phyloP scores from a whole-genome alignment of 1,140 invertebrate species.

The Drosophila mayri region DNA sequence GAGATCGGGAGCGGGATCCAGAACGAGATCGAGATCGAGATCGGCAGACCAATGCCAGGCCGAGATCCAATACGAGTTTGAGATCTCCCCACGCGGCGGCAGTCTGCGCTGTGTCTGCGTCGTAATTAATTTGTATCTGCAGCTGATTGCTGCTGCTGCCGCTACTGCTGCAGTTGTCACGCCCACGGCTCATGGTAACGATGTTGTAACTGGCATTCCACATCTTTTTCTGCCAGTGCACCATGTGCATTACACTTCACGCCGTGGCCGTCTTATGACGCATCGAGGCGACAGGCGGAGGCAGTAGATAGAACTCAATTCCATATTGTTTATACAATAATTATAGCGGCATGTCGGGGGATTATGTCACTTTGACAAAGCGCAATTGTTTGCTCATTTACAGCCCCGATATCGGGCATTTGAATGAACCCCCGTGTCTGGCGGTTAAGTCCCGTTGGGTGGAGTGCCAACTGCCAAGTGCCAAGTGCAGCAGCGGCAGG shows the following conservation, averaged over 20 bases:
- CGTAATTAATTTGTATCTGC: constrained; percentile 70
- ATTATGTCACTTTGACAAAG: constrained; percentile 73
- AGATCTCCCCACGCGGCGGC: constrained; percentile 59
- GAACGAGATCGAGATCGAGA: constrained; percentile 28
- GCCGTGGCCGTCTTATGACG: constrained; percentile 25
- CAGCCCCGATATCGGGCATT: constrained; percentile 51
- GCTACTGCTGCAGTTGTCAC: constrained; percentile 17
- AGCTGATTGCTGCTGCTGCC: constrained; percentile 27
- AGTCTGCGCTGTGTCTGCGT: constrained; percentile 57
- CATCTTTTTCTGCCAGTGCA: neutral
- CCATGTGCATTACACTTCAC: constrained; percentile 15
- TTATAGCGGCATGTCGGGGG: constrained; percentile 45
- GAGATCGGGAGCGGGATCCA: constrained; percentile 5
- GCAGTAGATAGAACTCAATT: constrained; percentile 45
- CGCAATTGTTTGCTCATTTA: constrained; percentile 64
- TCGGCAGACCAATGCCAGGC: constrained; percentile 34
- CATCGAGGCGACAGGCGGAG: constrained; percentile 7
- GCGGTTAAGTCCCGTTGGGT: neutral
- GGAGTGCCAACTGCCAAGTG: constrained; percentile 36
- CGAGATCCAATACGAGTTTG: constrained; percentile 15
- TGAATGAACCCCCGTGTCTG: constrained; percentile 25
- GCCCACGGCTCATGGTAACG: constrained; percentile 15
- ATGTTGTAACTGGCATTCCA: constrained; percentile 24
- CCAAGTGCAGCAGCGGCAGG: constrained; percentile 33
- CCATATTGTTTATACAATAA: constrained; percentile 61